Percentiles rank a stretch among this genome's conserved stretches.
These are phyloP conservation scores for Lasioglossum villosulum DNA, from an alignment of 2,888 invertebrate species.

Conservation along the genomic window DNA sequence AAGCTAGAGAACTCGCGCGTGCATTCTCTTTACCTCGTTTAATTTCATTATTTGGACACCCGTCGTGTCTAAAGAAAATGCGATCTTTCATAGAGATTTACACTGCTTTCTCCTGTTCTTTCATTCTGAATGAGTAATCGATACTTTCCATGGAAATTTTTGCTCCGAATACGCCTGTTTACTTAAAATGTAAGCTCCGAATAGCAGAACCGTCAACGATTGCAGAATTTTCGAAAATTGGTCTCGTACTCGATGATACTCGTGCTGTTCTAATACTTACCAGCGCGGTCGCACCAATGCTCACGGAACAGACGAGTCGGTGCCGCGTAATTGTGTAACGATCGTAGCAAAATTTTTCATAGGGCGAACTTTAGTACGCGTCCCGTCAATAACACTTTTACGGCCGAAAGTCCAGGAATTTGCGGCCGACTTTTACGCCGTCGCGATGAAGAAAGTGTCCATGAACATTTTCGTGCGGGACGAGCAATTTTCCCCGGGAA, in stretches of 20 bases:
- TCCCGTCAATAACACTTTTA: conserved; percentile 47
- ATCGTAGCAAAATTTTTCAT: conserved; percentile 27
- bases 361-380: conserved; percentile 14
- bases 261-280: background rate
- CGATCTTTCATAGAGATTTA: background rate
- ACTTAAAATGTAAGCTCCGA: too few relatives aligned
- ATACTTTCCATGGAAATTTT: background rate
- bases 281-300: background rate
- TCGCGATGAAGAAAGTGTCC: conserved; percentile 63
- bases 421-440: conserved; percentile 54
- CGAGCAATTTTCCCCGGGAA: conserved; percentile 68
- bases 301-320: conserved; percentile 23
- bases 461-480: conserved; percentile 57
- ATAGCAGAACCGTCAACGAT: background rate
- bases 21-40: background rate
- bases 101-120: background rate
- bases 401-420: conserved; percentile 19
- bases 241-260: background rate
- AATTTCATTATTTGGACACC: background rate
- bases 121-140: too few relatives aligned
- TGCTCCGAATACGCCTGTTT: background rate
- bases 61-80: background rate
- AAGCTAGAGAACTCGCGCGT: background rate
- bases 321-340: conserved; percentile 4
- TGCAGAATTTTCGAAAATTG: background rate